Percentiles rank a stretch among this genome's conserved stretches.
phyloP scores from a whole-genome alignment of 2,888 invertebrate genomes.

The Tetrapedia diversipes region DNA sequence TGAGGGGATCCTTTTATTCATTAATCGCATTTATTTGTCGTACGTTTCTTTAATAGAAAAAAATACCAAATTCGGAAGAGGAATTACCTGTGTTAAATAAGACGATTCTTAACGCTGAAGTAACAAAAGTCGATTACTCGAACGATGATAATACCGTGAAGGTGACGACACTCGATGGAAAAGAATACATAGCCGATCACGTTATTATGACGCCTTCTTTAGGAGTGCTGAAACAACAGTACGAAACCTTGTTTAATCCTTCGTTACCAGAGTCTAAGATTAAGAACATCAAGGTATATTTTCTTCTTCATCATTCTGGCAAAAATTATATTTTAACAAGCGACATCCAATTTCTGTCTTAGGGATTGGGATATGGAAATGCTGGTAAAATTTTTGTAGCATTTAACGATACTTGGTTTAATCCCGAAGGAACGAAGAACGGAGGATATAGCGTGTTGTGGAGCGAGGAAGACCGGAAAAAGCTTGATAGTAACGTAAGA shows the following conservation, averaged over 20 bases:
- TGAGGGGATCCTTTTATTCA: neutral
- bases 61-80: conserved; percentile 72
- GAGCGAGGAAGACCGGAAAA: conserved; percentile 83
- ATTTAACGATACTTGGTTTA: conserved; percentile 86
- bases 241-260: conserved; percentile 85
- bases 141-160: conserved; percentile 53
- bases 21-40: neutral
- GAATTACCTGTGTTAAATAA: conserved; percentile 75
- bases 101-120: conserved; percentile 72
- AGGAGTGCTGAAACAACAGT: conserved; percentile 87
- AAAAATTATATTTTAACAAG: neutral
- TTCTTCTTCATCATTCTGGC: too few species aligned
- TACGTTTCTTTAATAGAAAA: conserved; percentile 68
- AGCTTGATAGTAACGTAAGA: conserved; percentile 48
- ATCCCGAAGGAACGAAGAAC: conserved; percentile 4
- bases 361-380: conserved; percentile 86
- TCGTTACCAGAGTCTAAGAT: conserved; percentile 84
- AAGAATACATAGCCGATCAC: conserved; percentile 85
- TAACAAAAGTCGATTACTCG: conserved; percentile 71
- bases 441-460: conserved; percentile 85
- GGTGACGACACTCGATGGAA: conserved; percentile 83
- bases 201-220: conserved; percentile 88
- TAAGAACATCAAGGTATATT: conserved; percentile 83
- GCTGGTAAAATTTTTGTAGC: conserved; percentile 88
- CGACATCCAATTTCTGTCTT: conserved; percentile 46